These are phyloP conservation scores for Gnathonemus longibarbis DNA, from an alignment of 2,113 vertebrate genomes.

Conservation along the genomic window DNA sequence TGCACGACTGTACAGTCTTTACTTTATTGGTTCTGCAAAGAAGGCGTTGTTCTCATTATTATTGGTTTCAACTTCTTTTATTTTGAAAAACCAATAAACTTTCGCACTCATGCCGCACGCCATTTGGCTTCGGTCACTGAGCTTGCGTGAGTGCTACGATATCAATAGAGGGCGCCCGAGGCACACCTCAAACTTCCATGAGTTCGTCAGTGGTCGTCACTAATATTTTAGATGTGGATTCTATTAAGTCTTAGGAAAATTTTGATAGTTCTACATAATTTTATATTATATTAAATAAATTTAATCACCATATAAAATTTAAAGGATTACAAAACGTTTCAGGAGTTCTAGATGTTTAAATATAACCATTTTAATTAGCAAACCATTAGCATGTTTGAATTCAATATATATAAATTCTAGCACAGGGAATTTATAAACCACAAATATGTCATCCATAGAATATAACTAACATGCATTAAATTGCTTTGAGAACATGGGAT, in stretches of 20 bases:
- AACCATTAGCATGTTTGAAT: background rate
- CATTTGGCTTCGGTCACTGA: background rate
- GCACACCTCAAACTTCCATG: background rate
- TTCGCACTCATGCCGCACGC: background rate
- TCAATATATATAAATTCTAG: background rate
- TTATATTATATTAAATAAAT: background rate
- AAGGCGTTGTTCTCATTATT: background rate
- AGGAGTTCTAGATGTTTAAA: background rate
- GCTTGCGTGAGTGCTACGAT: background rate
- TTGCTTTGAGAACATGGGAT: background rate
- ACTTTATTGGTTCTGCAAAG: background rate
- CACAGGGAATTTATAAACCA: background rate
- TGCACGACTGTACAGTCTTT: background rate
- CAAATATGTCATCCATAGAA: background rate
- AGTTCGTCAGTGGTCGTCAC: background rate
- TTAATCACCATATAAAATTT: background rate
- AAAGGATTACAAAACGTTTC: background rate
- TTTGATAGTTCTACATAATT: background rate
- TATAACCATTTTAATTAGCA: background rate
- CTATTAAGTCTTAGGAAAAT: background rate
- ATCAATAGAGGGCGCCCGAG: background rate
- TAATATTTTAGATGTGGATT: background rate
- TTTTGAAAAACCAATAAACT: background rate
- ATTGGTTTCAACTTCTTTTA: background rate
- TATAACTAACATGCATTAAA: background rate